Evolutionary conservation across 37 sponge, comb jelly and placozoan genomes (phyloP).

Genomic region (Aplysina aerophoba): DNA sequence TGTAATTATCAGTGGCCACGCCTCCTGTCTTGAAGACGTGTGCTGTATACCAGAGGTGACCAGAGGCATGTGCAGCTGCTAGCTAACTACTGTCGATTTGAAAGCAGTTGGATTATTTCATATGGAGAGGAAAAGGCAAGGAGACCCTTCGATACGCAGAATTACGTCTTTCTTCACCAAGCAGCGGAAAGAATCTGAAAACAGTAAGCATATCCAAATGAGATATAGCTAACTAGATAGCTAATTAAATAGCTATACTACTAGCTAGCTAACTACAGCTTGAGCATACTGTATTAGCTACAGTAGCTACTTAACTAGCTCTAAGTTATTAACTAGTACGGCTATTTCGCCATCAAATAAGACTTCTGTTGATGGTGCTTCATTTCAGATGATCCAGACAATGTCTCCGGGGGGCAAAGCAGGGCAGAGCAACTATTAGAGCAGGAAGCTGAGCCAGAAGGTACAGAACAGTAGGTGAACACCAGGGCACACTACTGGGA

Average conservation of each 20-base stretch:
- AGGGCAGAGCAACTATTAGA: background rate
- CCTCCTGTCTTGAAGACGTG: too few relatives aligned
- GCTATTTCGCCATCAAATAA: too few relatives aligned
- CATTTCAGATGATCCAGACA: background rate
- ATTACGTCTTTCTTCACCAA: constrained; percentile 11
- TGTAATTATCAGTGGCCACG: too few relatives aligned
- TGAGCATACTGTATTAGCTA: too few relatives aligned
- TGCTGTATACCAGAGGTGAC: too few relatives aligned
- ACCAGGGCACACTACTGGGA: background rate
- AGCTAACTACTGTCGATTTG: too few relatives aligned
- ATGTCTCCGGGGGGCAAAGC: constrained; percentile 9
- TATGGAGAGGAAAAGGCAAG: background rate
- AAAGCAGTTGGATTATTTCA: too few relatives aligned
- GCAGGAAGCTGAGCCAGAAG: background rate
- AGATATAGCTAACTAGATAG: background rate
- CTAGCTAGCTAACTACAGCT: too few relatives aligned
- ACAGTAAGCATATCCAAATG: background rate
- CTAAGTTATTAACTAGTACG: too few relatives aligned
- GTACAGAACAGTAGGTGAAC: background rate
- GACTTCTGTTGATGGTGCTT: background rate
- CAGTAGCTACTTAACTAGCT: too few relatives aligned
- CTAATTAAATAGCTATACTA: background rate
- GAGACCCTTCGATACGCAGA: constrained; percentile 12
- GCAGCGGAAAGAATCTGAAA: background rate
- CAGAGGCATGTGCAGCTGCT: too few relatives aligned